phyloP scores from a whole-genome alignment of 1,140 invertebrate species.

The Rhyacophila brunnea region DNA sequence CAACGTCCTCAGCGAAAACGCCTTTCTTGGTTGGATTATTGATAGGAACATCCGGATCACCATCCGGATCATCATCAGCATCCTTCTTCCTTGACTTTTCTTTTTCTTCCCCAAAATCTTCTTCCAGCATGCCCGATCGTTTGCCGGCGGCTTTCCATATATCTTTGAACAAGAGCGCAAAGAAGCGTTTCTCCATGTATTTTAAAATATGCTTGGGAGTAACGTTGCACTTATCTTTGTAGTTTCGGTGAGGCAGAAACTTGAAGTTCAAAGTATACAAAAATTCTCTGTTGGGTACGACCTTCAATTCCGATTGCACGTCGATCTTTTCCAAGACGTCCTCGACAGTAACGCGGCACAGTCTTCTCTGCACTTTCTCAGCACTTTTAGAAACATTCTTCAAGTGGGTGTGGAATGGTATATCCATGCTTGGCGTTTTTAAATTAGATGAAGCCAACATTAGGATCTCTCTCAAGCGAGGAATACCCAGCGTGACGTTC shows the following conservation, averaged over 20 bases:
- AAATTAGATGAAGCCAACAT: constrained; percentile 92
- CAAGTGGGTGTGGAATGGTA: constrained; percentile 68
- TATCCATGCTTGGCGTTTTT: constrained; percentile 95
- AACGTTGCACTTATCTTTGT: constrained; percentile 68
- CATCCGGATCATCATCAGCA: constrained; percentile 61
- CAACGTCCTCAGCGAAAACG: constrained; percentile 53
- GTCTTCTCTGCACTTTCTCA: constrained; percentile 65
- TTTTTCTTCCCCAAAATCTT: constrained; percentile 40
- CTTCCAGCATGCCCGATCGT: constrained; percentile 19
- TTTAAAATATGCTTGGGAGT: constrained; percentile 69
- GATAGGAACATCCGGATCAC: constrained; percentile 59
- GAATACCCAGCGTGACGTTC: constrained; percentile 99
- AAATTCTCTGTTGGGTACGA: constrained; percentile 55
- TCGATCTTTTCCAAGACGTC: constrained; percentile 77
- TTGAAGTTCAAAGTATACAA: constrained; percentile 64
- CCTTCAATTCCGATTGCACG: constrained; percentile 62
- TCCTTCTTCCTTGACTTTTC: constrained; percentile 44
- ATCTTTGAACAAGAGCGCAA: constrained; percentile 60
- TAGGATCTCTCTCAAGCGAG: constrained; percentile 92
- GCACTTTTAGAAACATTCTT: constrained; percentile 60
- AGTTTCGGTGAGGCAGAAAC: constrained; percentile 71
- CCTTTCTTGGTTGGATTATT: constrained; percentile 48
- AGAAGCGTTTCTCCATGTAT: constrained; percentile 65
- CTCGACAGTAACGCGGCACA: constrained; percentile 74
- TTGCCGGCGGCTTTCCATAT: constrained; percentile 45